Percentiles rank a stretch among this genome's conserved stretches.
Conservation (phyloP, 2,113 vertebrate genomes). For the Notarius lentiginosus region DNA sequence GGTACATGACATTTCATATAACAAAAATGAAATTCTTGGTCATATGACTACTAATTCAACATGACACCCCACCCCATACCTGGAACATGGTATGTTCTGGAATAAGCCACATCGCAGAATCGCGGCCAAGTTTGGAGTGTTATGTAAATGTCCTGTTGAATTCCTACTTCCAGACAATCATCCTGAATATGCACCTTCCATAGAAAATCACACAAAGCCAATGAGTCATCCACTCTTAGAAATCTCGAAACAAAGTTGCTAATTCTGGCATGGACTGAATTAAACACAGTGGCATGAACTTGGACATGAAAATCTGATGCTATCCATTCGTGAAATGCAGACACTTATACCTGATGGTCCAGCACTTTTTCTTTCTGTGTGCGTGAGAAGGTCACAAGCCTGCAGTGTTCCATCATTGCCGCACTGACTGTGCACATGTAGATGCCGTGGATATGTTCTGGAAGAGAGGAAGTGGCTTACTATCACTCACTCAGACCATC, state of each 20-base stretch:
- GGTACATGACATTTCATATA: not conserved
- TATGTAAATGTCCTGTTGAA: conserved; percentile 74
- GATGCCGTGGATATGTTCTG: conserved; percentile 80
- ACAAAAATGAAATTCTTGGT: not conserved
- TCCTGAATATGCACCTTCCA: conserved; percentile 78
- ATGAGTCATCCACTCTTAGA: not conserved
- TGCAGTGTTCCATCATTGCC: conserved; percentile 72
- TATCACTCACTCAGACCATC: not conserved
- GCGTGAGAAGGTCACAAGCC: conserved; percentile 65
- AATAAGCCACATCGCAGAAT: conserved; percentile 76
- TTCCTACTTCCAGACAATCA: conserved; percentile 76
- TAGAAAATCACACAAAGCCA: conserved; percentile 41
- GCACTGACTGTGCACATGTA: conserved; percentile 73
- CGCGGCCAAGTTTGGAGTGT: conserved; percentile 79
- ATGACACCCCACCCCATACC: conserved; percentile 63
- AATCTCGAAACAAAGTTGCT: not conserved
- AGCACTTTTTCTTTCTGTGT: conserved; percentile 46
- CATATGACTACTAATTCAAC: not conserved
- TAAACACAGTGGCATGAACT: not conserved
- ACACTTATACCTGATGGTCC: conserved; percentile 59
- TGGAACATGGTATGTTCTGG: conserved; percentile 73
- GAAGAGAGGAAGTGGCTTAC: conserved; percentile 39
- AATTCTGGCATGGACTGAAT: not conserved
- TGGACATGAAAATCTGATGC: not conserved
- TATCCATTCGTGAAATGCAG: not conserved